Evolutionary conservation across 2,797 vertebrate species (phyloP).

Genomic region (Buphagus erythrorhynchus): DNA sequence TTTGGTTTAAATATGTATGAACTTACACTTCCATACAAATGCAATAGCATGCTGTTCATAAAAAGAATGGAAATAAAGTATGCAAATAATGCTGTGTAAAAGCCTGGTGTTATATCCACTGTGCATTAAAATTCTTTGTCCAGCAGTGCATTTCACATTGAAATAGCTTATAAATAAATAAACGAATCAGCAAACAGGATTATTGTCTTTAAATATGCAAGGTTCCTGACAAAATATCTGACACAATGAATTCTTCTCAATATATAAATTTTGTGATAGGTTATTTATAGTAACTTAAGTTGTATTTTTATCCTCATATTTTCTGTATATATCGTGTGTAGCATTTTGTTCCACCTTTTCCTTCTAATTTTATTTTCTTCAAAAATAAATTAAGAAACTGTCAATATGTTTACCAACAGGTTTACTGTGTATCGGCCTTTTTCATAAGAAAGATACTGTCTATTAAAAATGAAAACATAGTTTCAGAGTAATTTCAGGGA

Average conservation of each 20-base stretch:
- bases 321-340: background rate
- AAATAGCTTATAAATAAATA: background rate
- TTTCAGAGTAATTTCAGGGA: background rate
- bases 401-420: background rate
- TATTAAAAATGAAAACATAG: background rate
- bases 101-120: background rate
- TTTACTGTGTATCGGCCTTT: background rate
- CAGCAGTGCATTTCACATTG: background rate
- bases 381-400: background rate
- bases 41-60: background rate
- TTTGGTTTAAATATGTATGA: slow-evolving; percentile 37
- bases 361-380: background rate
- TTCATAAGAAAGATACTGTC: background rate
- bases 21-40: background rate
- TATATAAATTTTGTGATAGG: background rate
- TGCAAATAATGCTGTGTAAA: background rate
- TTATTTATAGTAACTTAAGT: background rate
- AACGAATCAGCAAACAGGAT: background rate
- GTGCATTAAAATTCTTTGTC: background rate
- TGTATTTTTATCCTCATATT: background rate
- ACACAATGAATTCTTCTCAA: background rate
- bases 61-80: background rate
- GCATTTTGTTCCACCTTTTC: background rate
- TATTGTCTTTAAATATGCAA: background rate
- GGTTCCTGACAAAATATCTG: background rate